phyloP scores from a whole-genome alignment of 2,888 invertebrate species.

The Timema podura region DNA sequence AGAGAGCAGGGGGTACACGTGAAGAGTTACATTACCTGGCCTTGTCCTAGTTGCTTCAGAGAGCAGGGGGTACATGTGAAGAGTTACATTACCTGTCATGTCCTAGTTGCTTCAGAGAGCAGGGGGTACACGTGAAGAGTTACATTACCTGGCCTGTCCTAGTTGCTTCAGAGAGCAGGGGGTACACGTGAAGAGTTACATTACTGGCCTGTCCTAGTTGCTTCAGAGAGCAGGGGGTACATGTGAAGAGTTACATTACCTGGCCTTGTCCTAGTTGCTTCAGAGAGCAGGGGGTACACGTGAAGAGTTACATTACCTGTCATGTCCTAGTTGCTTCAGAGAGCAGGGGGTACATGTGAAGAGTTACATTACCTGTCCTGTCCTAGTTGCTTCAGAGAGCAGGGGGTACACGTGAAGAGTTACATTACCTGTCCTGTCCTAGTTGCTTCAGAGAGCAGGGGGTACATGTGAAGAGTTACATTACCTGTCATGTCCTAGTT shows the following conservation, averaged over 20 bases:
- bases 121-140: background rate
- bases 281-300: slow-evolving; percentile 43
- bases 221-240: slow-evolving; percentile 55
- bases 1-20: too few species aligned
- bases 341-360: background rate
- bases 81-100: slow-evolving; percentile 71
- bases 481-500: slow-evolving; percentile 92
- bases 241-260: slow-evolving; percentile 45
- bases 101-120: slow-evolving; percentile 80
- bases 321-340: slow-evolving; percentile 90
- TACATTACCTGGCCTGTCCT: slow-evolving; percentile 77
- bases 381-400: slow-evolving; percentile 80
- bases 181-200: slow-evolving; percentile 6
- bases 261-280: slow-evolving; percentile 95
- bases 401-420: background rate
- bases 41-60: slow-evolving; percentile 90
- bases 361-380: slow-evolving; percentile 66
- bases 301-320: slow-evolving; percentile 59
- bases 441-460: slow-evolving; percentile 68
- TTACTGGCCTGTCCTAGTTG: slow-evolving; percentile 88
- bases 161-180: slow-evolving; percentile 68
- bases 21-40: slow-evolving; percentile 59
- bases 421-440: slow-evolving; percentile 77
- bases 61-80: background rate
- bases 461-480: slow-evolving; percentile 8